Evolutionary conservation across 1,140 invertebrate genomes (phyloP).

Genomic region (Myzus persicae): DNA sequence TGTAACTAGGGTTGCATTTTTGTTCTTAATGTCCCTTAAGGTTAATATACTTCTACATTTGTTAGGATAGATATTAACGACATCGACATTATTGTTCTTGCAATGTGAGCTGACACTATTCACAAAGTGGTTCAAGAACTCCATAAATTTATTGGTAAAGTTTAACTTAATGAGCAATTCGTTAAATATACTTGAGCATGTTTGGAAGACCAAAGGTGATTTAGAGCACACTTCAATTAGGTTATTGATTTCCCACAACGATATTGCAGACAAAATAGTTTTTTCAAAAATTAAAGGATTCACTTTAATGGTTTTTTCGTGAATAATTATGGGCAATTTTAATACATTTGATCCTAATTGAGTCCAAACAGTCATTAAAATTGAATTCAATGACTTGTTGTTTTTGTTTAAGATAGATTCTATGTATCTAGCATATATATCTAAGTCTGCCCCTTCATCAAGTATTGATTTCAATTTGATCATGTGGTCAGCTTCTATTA

Average conservation of each 20-base stretch:
- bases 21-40: neutral
- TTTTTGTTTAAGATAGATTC: conserved; percentile 38
- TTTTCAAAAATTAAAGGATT: conserved; percentile 49
- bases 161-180: conserved; percentile 39
- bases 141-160: conserved; percentile 19
- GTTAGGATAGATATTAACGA: conserved; percentile 29
- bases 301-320: conserved; percentile 15
- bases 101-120: neutral
- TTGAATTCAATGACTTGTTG: neutral
- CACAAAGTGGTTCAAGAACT: conserved; percentile 8
- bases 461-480: conserved; percentile 21
- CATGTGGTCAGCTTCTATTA: neutral
- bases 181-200: conserved; percentile 47
- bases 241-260: neutral
- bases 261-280: conserved; percentile 22
- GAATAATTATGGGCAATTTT: conserved; percentile 19
- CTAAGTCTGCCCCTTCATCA: neutral
- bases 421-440: neutral
- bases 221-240: conserved; percentile 10
- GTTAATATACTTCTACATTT: conserved; percentile 38
- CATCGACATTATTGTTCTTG: conserved; percentile 29
- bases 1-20: neutral
- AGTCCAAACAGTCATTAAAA: conserved; percentile 30
- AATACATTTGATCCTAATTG: conserved; percentile 35
- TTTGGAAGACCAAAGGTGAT: conserved; percentile 29